These are phyloP conservation scores for Sebastes iracundus DNA, from an alignment of 2,797 vertebrate species.

Conservation along the genomic window DNA sequence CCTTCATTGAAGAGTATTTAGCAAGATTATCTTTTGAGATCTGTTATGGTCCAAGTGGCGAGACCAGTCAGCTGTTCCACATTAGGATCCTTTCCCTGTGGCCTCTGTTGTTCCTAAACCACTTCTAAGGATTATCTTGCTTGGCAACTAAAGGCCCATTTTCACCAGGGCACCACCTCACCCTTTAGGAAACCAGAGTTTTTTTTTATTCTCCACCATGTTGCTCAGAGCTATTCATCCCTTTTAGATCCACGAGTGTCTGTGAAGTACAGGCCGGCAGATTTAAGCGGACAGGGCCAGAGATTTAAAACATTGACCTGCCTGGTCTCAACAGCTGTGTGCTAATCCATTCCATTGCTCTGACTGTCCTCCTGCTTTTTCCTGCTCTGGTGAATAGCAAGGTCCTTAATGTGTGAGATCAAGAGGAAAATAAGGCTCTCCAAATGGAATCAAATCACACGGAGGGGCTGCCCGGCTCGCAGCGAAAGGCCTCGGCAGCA, in stretches of 20 bases:
- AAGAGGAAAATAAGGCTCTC: constrained; percentile 83
- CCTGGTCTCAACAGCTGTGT: constrained; percentile 70
- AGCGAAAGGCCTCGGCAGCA: constrained; percentile 70
- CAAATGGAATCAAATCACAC: constrained; percentile 82
- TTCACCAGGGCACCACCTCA: constrained; percentile 26
- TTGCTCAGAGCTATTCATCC: constrained; percentile 49
- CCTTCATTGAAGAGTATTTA: background rate
- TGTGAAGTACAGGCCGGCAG: constrained; percentile 63
- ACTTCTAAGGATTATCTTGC: constrained; percentile 33
- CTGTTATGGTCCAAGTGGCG: background rate
- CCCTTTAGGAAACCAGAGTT: constrained; percentile 16
- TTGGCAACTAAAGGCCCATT: constrained; percentile 29
- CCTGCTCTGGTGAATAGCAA: constrained; percentile 73
- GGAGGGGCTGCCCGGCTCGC: constrained; percentile 64
- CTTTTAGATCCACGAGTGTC: constrained; percentile 50
- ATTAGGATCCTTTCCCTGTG: constrained; percentile 4
- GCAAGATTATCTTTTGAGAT: background rate
- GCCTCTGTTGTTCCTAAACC: constrained; percentile 38
- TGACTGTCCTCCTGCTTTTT: constrained; percentile 60
- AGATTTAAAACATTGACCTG: constrained; percentile 77
- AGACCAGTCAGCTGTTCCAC: constrained; percentile 12
- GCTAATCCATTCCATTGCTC: constrained; percentile 73
- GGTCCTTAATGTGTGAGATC: constrained; percentile 81
- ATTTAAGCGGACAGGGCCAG: constrained; percentile 69
- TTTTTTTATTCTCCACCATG: constrained; percentile 20